Evolutionary conservation across 2,113 vertebrate genomes (phyloP), one percentile per base, ranked within the genome.

Genomic region (Odocoileus hemionus): DNA sequence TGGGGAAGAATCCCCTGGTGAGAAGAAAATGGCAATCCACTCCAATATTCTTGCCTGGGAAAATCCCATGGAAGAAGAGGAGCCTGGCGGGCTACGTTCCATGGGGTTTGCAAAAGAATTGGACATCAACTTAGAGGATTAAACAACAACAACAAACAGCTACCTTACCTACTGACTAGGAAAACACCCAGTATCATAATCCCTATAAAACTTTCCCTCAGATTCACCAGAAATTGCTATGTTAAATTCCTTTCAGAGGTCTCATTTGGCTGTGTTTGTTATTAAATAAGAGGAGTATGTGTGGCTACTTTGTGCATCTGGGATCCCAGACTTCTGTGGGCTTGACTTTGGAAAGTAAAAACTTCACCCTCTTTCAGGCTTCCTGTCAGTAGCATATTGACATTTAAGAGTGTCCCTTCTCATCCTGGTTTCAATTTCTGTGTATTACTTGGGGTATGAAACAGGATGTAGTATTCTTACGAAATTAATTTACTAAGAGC

Each of bases 61-160:
- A 19, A 67, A 19, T n/a, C 16, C 61, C 61, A 67, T 10, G 30
- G 61, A 67, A n/a, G n/a, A 33, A 67, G 61, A n/a, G 61, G 16
- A n/a, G 16, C 7, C 61, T 67, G 16, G 33, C 0, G 0, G 61
- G 61, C 16, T 67, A 67, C 16, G 10, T 3, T n/a, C 16, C 16
- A 67, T 4, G 14, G 61, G 61, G 61, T n/a, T 10, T 67, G 61
- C 33, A 64, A 67, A 64, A 67, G 33, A n/a, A 7, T 10, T 67
- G 61, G 61, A 17, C 61, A 67, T n/a, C 0, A 7, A 67, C 33
- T n/a, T n/a, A n/a, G 33, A n/a, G 16, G 7, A 67, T 19, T 67
- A 54, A 54, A 54, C 50, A 64, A 7, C 33, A 4, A 19, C 33
- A n/a, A n/a, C 16, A n/a, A 67, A 67, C 7, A 67, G 61, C 16